Base-by-base conservation (phyloP, 1,140 invertebrate species). In the Drosophila nasuta region DNA sequence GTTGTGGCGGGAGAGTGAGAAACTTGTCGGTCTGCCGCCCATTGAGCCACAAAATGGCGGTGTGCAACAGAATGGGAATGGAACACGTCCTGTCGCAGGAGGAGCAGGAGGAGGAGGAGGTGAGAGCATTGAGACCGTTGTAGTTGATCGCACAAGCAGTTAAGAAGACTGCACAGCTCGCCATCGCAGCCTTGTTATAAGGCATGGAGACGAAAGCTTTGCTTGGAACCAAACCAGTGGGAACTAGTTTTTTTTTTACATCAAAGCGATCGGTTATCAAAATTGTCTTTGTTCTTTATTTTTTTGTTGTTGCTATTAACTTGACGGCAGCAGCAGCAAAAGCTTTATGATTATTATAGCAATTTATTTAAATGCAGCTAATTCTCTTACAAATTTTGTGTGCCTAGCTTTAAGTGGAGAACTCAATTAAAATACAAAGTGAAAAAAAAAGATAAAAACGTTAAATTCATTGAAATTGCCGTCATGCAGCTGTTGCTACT, bases 1-100 rank as follows among this genome's bases (percentile, higher is more conserved):
- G 91, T 91, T 98, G n/a, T 98, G 97, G 97, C 93, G 95, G 4
- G 92, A 95, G 30, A 94, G 43, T 82, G 91, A 92, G 41, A 77
- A 76, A 1, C 45, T 92, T 5, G 91, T 92, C 20, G 91, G 88
- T 1, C 64, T 92, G 35, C 85, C 83, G 10, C 79, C 81, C 3
- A 57, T 82, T 8, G 78, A 76, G 25, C 38, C 75, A 2, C 49
- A 35, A 5, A 59, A 33, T 60, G 49, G 48, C 30, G n/a, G 45
- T 45, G 30, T 49, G 17, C 45, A 63, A 13, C 33, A 15, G 45
- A 71, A 69, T 48, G 60, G 77, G 10, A 79, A 41, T 41, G 72
- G 81, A 51, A 15, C 46, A 11, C 49, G 28, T 43, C 25, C 35
- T 10, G 46, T 20, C 3, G 20, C 2, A 3, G 35, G 35, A 38